Evolutionary conservation across 2,113 vertebrate genomes (phyloP).

Genomic region (Dendrocopos noguchii): DNA sequence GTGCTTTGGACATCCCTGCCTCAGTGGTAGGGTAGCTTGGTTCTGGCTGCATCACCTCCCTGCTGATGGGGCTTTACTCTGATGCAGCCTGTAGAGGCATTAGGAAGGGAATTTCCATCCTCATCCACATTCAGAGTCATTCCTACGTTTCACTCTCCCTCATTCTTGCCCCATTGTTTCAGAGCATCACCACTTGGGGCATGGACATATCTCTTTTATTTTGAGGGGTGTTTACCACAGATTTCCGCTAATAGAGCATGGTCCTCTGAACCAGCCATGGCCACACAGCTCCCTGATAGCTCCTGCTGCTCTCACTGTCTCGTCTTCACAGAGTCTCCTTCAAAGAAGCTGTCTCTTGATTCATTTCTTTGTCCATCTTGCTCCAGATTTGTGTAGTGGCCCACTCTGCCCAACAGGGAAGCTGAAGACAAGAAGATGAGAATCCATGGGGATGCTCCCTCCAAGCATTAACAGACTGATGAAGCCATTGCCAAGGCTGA

Average conservation of each 20-base stretch:
- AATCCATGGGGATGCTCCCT: no score
- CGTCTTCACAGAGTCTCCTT: accelerated
- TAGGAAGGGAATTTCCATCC: not conserved
- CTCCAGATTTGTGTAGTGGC: not conserved
- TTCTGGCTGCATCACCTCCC: not conserved
- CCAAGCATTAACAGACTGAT: not conserved
- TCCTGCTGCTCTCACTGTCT: not conserved
- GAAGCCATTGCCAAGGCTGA: not conserved
- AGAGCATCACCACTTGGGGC: not conserved
- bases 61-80: not conserved
- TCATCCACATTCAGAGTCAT: accelerated
- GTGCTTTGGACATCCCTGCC: accelerated
- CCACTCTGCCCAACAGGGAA: not conserved
- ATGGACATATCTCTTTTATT: not conserved
- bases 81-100: accelerated
- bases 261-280: accelerated
- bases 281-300: accelerated
- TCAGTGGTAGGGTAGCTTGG: not conserved
- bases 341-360: not conserved
- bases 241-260: accelerated
- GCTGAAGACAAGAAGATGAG: not conserved
- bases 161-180: accelerated
- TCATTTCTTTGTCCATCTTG: not conserved
- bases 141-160: accelerated
- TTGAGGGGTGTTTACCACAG: accelerated